Percentiles rank a stretch among this genome's conserved stretches.
phyloP scores from a whole-genome alignment of 2,888 invertebrate genomes.

The Mystacides longicornis region DNA sequence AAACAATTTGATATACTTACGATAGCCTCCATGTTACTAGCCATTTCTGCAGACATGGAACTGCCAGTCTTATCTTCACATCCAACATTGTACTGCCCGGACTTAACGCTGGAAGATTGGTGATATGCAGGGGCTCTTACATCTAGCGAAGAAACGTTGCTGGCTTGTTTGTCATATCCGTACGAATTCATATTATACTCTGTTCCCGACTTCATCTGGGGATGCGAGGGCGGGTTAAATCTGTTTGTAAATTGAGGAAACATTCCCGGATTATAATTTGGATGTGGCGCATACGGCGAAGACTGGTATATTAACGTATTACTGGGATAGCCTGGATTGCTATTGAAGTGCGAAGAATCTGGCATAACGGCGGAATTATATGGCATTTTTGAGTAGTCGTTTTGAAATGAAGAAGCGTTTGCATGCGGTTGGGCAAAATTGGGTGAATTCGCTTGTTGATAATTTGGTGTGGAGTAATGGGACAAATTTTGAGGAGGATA shows the following conservation, averaged over 20 bases:
- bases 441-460: neutral
- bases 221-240: constrained; percentile 9
- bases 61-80: too few species aligned
- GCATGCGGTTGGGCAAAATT: neutral
- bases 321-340: neutral
- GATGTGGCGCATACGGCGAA: neutral
- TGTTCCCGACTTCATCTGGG: constrained; percentile 3
- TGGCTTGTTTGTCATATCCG: constrained; percentile 22
- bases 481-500: constrained; percentile 9
- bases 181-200: constrained; percentile 12
- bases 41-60: too few species aligned
- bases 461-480: constrained; percentile 6
- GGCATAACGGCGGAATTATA: neutral
- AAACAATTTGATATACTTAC: too few species aligned
- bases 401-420: neutral
- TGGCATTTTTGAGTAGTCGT: neutral
- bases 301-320: neutral
- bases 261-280: constrained; percentile 12
- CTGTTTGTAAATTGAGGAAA: constrained; percentile 17
- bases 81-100: too few species aligned
- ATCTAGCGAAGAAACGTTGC: too few species aligned
- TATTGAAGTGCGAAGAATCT: neutral
- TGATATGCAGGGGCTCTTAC: too few species aligned
- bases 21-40: too few species aligned
- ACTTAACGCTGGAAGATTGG: too few species aligned